These are phyloP conservation scores for Cheiracanthium punctorium DNA, from an alignment of 2,888 invertebrate species.

Conservation along the genomic window DNA sequence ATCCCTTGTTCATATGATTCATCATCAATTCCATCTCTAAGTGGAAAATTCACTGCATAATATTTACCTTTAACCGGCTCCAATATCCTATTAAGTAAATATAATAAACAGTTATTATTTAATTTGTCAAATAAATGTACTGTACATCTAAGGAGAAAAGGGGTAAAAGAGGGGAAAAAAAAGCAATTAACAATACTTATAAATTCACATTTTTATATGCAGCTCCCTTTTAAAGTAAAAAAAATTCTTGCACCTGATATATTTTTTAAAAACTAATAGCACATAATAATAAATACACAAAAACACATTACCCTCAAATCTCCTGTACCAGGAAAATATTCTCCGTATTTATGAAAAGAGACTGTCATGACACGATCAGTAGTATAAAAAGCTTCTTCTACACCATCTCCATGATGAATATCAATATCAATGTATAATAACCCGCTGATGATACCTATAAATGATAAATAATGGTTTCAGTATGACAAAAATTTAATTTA, in stretches of 20 bases:
- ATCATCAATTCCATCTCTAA: constrained; percentile 99
- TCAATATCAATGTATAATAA: constrained; percentile 99
- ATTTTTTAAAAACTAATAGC: no score
- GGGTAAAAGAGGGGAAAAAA: no score
- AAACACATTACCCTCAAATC: no score
- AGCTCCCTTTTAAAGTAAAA: no score
- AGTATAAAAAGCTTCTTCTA: constrained; percentile 97
- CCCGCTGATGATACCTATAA: constrained; percentile 90
- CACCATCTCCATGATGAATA: constrained; percentile 97
- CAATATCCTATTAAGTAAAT: constrained; percentile 79
- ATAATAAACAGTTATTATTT: no score
- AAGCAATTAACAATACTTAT: no score
- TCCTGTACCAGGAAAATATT: constrained; percentile 97
- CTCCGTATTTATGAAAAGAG: constrained; percentile 98
- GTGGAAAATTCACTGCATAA: constrained; percentile 98
- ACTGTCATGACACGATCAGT: constrained; percentile 99
- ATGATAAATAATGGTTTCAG: not conserved
- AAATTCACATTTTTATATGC: no score
- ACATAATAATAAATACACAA: no score
- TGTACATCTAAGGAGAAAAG: no score
- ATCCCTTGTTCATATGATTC: constrained; percentile 94
- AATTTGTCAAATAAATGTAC: no score
- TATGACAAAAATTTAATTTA: not conserved
- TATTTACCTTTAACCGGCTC: constrained; percentile 90
- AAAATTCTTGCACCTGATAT: no score